These are phyloP conservation scores for Metopia argyrocephala DNA, from an alignment of 2,888 invertebrate genomes.

Conservation along the genomic window DNA sequence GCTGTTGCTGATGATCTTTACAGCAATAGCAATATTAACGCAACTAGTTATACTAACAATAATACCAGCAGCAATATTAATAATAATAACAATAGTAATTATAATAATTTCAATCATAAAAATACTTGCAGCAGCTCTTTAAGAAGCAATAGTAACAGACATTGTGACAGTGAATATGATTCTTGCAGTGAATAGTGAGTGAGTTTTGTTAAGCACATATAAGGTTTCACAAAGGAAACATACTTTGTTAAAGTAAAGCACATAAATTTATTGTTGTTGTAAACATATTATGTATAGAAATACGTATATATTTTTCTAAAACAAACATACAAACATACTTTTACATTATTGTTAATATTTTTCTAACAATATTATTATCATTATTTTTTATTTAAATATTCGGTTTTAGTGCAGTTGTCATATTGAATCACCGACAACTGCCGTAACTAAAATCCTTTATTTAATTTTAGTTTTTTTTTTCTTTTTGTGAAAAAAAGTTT, in stretches of 20 bases:
- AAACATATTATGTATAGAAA: no score
- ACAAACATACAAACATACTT: no score
- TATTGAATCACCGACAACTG: no score
- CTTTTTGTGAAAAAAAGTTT: slow-evolving; percentile 53
- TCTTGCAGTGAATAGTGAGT: slow-evolving; percentile 75
- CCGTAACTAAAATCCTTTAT: no score
- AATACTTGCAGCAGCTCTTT: slow-evolving; percentile 56
- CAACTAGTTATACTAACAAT: slow-evolving; percentile 27
- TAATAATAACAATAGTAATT: slow-evolving; percentile 59
- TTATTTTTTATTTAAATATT: slow-evolving; percentile 54
- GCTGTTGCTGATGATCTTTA: background rate
- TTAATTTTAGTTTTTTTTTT: slow-evolving; percentile 53
- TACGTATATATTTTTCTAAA: no score
- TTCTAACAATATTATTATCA: slow-evolving; percentile 48
- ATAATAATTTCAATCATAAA: slow-evolving; percentile 59
- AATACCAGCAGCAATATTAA: slow-evolving; percentile 28
- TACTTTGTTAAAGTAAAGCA: background rate
- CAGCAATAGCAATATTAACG: slow-evolving; percentile 30
- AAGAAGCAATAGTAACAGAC: slow-evolving; percentile 65
- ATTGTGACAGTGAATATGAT: slow-evolving; percentile 75
- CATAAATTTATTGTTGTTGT: no score
- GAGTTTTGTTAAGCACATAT: background rate
- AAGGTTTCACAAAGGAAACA: background rate
- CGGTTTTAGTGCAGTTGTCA: slow-evolving; percentile 29
- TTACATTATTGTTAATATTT: slow-evolving; percentile 56